These are phyloP conservation scores for Ivindomyrus marchei DNA, from an alignment of 2,113 vertebrate species.

Conservation along the genomic window DNA sequence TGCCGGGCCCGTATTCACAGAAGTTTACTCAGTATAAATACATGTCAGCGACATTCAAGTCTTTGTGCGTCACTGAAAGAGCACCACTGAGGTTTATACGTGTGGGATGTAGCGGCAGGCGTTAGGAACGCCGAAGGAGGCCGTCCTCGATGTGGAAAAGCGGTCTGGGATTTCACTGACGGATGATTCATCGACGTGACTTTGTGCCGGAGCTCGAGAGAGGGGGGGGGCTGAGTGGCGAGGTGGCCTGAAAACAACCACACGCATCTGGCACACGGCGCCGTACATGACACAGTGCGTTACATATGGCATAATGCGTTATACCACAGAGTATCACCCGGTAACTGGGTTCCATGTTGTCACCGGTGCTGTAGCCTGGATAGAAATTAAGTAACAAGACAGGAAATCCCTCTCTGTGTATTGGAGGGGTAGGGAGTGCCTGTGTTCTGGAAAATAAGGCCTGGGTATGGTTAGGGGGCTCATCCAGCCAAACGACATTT, in stretches of 20 bases:
- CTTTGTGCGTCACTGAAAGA: background rate
- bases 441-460: slow-evolving; percentile 6
- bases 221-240: background rate
- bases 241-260: background rate
- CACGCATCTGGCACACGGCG: background rate
- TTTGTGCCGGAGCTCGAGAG: background rate
- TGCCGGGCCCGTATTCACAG: background rate
- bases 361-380: background rate
- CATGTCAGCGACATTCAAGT: background rate
- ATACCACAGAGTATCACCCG: background rate
- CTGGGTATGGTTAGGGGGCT: background rate
- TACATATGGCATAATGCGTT: background rate
- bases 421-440: background rate
- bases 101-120: background rate
- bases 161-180: background rate
- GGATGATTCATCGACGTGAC: background rate
- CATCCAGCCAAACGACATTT: background rate
- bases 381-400: slow-evolving; percentile 1
- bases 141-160: background rate
- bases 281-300: background rate
- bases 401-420: slow-evolving; percentile 8
- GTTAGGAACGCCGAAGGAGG: background rate
- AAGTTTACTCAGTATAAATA: background rate
- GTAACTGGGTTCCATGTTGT: background rate
- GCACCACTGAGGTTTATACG: background rate